These are phyloP conservation scores for Erynnis tages DNA, from an alignment of 2,888 invertebrate species.

Conservation along the genomic window DNA sequence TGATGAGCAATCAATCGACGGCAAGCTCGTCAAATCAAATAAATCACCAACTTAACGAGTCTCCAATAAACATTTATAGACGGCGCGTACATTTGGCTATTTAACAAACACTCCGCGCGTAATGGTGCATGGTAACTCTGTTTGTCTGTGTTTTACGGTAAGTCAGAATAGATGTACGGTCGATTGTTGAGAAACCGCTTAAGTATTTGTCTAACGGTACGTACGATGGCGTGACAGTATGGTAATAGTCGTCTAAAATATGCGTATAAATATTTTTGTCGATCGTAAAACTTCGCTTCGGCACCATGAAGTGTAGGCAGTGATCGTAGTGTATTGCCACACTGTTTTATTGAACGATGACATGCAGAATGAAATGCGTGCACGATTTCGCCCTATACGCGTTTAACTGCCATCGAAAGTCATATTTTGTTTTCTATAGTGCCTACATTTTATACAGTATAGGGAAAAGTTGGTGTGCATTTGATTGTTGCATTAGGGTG, in stretches of 20 bases:
- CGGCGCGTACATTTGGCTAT: slow-evolving; percentile 63
- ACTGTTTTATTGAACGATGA: slow-evolving; percentile 57
- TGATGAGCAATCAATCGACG: slow-evolving; percentile 59
- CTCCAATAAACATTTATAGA: slow-evolving; percentile 68
- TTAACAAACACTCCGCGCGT: slow-evolving; percentile 72
- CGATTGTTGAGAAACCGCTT: slow-evolving; percentile 55
- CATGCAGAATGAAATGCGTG: slow-evolving; percentile 54
- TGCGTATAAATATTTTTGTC: slow-evolving; percentile 62
- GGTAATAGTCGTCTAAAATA: slow-evolving; percentile 61
- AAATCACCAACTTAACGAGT: slow-evolving; percentile 71
- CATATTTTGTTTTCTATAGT: slow-evolving; percentile 33
- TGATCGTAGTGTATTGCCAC: slow-evolving; percentile 39
- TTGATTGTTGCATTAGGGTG: slow-evolving; percentile 29
- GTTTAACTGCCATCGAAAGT: slow-evolving; percentile 28
- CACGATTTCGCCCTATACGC: slow-evolving; percentile 38
- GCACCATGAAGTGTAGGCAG: slow-evolving; percentile 43
- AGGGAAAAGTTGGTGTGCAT: slow-evolving; percentile 45
- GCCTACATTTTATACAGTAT: slow-evolving; percentile 47
- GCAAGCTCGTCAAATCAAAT: slow-evolving; percentile 64
- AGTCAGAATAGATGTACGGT: slow-evolving; percentile 51
- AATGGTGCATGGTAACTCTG: slow-evolving; percentile 68
- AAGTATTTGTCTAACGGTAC: slow-evolving; percentile 67
- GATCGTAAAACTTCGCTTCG: slow-evolving; percentile 50
- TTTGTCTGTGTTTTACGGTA: slow-evolving; percentile 61
- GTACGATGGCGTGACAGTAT: slow-evolving; percentile 46